Base-by-base conservation (phyloP, 2,797 vertebrate genomes). In the Emydoidea blandingii region DNA sequence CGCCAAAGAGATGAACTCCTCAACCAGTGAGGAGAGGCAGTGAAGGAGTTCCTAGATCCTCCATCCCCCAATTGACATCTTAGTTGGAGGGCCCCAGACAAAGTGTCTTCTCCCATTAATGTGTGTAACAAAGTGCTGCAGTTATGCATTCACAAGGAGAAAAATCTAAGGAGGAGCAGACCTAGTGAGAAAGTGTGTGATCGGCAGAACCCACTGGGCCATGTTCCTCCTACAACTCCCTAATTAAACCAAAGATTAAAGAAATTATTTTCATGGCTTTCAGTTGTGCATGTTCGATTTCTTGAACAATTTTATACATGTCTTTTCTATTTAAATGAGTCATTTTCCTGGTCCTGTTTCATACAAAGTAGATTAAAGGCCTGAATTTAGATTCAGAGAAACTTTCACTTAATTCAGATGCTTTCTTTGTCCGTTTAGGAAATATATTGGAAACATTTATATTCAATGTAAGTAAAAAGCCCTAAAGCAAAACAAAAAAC, bases 401-500 rank as follows among this genome's bases (percentile, higher is more conserved):
- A 91, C 85, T 95, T 94, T 88, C 93, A 29, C 37, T 72, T 89
- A 93, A 52, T 86, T 91, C 91, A 81, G 59, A 23, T 37, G 86
- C 85, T 93, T 93, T 92, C 91, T 76, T 80, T 95, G 83, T 83
- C 92, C 92, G 62, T 72, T 89, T 62, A 89, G 86, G 93, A 57
- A 81, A 96, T 93, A 95, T 76, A 96, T 91, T 86, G 96, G 87
- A 90, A 80, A 89, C 92, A 87, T 49, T 52, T 80, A 96, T 94
- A 88, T 92, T 83, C 93, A 84, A 95, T 94, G 91, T 96, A 94
- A 93, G 37, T 85, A 57, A 97, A 85, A 11, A 93, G 88, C 92
- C 53, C 86, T 91, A 92, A 92, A 94, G 37, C 57, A 57, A 94
- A 93, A 85, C 85, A 84, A 5, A 91, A 74, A 85, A 91, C 54